Conservation (phyloP, 2,888 invertebrate species). For the Acleris cristana region DNA sequence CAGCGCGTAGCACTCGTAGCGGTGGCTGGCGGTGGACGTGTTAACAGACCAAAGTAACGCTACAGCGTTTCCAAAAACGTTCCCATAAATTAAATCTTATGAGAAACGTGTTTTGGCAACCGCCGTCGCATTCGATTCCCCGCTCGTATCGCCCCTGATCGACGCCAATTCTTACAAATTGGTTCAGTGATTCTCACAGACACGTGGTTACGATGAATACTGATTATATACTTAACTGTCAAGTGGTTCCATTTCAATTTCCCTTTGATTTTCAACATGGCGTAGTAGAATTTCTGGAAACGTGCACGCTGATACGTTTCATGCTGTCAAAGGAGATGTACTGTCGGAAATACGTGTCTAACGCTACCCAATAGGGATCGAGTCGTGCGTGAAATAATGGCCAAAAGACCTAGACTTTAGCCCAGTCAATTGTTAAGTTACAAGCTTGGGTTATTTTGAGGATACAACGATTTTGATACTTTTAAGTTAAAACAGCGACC, state of each 20-base stretch:
- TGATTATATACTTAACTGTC: slow-evolving; percentile 11
- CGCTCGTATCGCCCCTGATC: neutral
- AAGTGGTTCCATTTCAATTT: slow-evolving; percentile 14
- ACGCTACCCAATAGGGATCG: neutral
- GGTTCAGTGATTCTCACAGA: slow-evolving; percentile 11
- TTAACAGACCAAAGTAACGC: neutral
- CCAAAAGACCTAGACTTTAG: too few species aligned
- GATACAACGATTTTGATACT: too few species aligned
- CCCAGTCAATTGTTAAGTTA: too few species aligned
- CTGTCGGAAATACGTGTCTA: neutral
- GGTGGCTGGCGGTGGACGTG: too few species aligned
- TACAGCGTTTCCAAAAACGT: neutral
- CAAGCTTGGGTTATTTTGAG: too few species aligned
- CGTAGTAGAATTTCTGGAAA: neutral
- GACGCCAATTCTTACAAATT: slow-evolving; percentile 18
- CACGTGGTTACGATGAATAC: slow-evolving; percentile 14
- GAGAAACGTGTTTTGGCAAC: slow-evolving; percentile 16
- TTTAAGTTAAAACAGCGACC: neutral
- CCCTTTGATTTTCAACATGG: slow-evolving; percentile 4
- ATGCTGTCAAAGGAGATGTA: slow-evolving; percentile 8
- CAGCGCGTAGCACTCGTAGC: too few species aligned
- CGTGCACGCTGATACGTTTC: slow-evolving; percentile 4
- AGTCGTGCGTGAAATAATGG: neutral
- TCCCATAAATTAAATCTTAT: slow-evolving; percentile 19
- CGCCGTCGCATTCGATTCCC: slow-evolving; percentile 6